phyloP scores from a whole-genome alignment of 2,888 invertebrate species.

The Eumerus sabulonum region DNA sequence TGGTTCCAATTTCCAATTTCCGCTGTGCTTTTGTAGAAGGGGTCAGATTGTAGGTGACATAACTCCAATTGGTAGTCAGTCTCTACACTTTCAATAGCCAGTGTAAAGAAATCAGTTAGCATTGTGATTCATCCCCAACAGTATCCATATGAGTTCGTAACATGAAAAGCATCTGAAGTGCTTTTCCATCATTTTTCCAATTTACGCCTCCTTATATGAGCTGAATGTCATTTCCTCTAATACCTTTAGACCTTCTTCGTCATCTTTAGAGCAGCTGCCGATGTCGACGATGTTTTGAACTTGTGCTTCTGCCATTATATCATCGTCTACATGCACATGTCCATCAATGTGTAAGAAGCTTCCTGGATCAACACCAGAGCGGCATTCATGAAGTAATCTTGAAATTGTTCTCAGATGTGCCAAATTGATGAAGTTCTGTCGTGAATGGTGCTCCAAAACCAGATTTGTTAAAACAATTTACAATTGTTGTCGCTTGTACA shows the following conservation, averaged over 20 bases:
- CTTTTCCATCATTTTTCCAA: too few species aligned
- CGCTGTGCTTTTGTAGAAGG: too few species aligned
- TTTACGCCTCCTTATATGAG: background rate
- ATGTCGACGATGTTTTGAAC: constrained; percentile 4
- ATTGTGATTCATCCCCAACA: too few species aligned
- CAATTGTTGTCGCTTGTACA: constrained; percentile 35
- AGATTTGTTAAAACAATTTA: constrained; percentile 42
- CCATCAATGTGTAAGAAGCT: constrained; percentile 5
- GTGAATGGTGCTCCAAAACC: constrained; percentile 12
- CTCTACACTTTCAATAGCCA: background rate
- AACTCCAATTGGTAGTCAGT: too few species aligned
- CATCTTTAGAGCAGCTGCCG: background rate
- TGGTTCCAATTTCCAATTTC: too few species aligned
- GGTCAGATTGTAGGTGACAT: too few species aligned
- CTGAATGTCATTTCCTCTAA: constrained; percentile 4
- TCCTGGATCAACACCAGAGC: constrained; percentile 7
- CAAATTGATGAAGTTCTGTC: background rate
- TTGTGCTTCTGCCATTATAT: constrained; percentile 5
- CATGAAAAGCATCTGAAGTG: too few species aligned
- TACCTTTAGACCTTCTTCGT: constrained; percentile 1
- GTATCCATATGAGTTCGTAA: too few species aligned
- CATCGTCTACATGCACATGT: constrained; percentile 8
- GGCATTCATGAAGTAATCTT: background rate
- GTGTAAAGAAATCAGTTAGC: too few species aligned
- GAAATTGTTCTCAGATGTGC: too few species aligned